Evolutionary conservation across 2,888 invertebrate species (phyloP), one percentile per base, ranked within the genome.

Genomic region (Steinernema carpocapsae): DNA sequence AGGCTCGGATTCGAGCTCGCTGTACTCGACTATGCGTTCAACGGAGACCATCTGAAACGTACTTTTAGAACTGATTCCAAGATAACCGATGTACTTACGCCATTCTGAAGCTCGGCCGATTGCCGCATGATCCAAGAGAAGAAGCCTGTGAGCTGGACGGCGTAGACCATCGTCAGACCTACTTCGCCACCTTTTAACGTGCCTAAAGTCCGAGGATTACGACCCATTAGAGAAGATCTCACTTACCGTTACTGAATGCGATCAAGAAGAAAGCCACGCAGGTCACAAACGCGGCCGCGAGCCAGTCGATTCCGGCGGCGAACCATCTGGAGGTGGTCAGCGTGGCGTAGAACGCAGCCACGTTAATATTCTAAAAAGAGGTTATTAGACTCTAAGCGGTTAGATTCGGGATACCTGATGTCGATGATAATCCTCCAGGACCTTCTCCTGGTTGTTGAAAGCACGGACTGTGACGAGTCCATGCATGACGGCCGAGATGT

Each of bases 391-490:
- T 14, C 45, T 45, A n/a, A 7, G 45, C 7, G 24, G 12, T 14
- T 42, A 14, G 6, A 37, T 10, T 51, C 52, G 7, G 1, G 29
- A 12, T 7, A 85, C 83, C 81, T 89, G 88, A 75, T 88, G 88
- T 22, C 81, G 77, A 77, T 88, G 88, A 85, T 89, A 90, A 78
- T 88, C 88, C 37, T 84, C 90, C 64, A 91, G 91, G 56, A 96
- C 91, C 26, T 92, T 91, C 73, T 92, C 91, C 87, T 94, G 93
- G 0, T 94, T 94, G 7, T 92, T 91, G 87, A 94, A 95, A 0
- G 95, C 94, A 73, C 97, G 91, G 70, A 97, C 95, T 0, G 95
- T 95, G 0, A 94, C 92, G 77, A 97, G 90, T 0, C 97, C 97
- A 88, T 93, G 93, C 4, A 97, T 90, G 0, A 94, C 92, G 32